phyloP scores from a whole-genome alignment of 2,888 invertebrate species.

The Athetis lepigone region DNA sequence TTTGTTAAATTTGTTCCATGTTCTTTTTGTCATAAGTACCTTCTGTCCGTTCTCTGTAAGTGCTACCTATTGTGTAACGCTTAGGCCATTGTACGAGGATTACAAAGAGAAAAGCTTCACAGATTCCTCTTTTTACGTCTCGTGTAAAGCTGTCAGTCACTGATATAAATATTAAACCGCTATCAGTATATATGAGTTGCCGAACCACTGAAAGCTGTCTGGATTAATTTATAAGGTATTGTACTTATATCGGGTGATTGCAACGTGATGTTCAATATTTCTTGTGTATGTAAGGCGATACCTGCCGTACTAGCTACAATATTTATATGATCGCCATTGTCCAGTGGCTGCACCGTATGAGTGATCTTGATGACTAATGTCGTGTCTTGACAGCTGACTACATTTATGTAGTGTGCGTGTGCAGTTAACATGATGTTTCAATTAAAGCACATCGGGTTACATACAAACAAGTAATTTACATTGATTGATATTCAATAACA shows the following conservation, averaged over 20 bases:
- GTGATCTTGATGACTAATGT: conserved; percentile 45
- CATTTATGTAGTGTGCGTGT: conserved; percentile 36
- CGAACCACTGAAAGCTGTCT: background rate
- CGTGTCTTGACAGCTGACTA: conserved; percentile 32
- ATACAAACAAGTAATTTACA: conserved; percentile 21
- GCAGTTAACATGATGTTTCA: conserved; percentile 42
- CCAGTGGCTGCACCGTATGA: conserved; percentile 36
- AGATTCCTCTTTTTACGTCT: conserved; percentile 18
- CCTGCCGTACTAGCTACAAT: conserved; percentile 17
- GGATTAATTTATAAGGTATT: background rate
- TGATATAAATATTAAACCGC: conserved; percentile 16
- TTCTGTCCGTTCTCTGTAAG: conserved; percentile 38
- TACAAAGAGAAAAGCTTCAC: conserved; percentile 46
- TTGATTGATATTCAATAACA: conserved; percentile 48
- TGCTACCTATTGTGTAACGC: conserved; percentile 51
- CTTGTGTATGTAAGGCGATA: conserved; percentile 30
- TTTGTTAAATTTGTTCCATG: conserved; percentile 55
- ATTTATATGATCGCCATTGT: conserved; percentile 43
- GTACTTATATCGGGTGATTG: background rate
- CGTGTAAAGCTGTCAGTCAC: conserved; percentile 17
- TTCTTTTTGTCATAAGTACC: conserved; percentile 56
- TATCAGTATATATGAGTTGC: background rate
- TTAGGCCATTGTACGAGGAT: conserved; percentile 49
- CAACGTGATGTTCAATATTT: conserved; percentile 13
- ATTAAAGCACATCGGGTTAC: conserved; percentile 31